These are phyloP conservation scores for Ochropleura leucogaster DNA, from an alignment of 2,888 invertebrate genomes.

Conservation along the genomic window DNA sequence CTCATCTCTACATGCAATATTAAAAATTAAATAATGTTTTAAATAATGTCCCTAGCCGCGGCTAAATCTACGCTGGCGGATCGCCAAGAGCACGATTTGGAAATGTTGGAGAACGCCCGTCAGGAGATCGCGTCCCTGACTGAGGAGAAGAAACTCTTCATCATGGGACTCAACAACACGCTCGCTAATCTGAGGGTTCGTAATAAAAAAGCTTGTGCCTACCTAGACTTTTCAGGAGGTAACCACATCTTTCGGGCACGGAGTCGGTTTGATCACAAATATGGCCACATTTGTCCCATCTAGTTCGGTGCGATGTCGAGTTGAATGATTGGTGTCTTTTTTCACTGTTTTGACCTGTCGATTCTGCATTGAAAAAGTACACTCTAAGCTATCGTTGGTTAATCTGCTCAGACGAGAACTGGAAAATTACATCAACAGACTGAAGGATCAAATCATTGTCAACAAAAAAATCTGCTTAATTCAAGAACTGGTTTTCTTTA, in stretches of 20 bases:
- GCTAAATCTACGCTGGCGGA: conserved; percentile 90
- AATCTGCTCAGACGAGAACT: not conserved
- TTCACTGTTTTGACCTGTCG: not conserved
- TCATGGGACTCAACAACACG: conserved; percentile 92
- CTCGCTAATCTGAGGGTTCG: conserved; percentile 89
- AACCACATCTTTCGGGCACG: not conserved
- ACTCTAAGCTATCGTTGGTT: not conserved
- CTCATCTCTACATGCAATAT: not conserved
- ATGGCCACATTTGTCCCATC: not conserved
- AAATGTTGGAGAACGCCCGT: conserved; percentile 90
- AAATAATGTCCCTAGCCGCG: conserved; percentile 75
- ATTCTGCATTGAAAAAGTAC: not conserved
- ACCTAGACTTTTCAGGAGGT: not conserved
- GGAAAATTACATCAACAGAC: not conserved
- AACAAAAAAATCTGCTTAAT: not conserved
- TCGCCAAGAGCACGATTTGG: conserved; percentile 89
- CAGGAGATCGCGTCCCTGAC: conserved; percentile 90
- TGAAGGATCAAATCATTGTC: not conserved
- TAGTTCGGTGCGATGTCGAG: not conserved
- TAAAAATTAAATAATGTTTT: not conserved
- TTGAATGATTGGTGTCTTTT: not conserved
- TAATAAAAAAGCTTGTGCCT: not conserved
- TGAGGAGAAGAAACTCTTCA: conserved; percentile 91
- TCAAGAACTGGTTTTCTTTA: not conserved
- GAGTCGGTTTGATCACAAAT: not conserved